Evolutionary conservation across 2,888 invertebrate genomes (phyloP).

Genomic region (Tetheella fluctuosa): DNA sequence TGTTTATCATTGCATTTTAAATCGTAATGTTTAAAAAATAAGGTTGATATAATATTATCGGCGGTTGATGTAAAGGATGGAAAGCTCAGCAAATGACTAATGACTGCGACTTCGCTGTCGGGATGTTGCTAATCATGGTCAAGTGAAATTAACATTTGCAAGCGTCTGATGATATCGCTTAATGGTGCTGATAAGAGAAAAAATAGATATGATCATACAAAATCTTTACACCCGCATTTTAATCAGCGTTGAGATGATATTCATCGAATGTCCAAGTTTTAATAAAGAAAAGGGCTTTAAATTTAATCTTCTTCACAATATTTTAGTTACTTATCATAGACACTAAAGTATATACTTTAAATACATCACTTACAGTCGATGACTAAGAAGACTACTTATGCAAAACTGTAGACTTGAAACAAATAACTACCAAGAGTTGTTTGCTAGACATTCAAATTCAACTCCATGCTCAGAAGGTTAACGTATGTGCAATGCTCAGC

Average conservation of each 20-base stretch:
- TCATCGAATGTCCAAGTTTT: neutral
- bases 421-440: no score
- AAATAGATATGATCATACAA: conserved; percentile 20
- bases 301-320: no score
- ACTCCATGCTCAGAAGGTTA: no score
- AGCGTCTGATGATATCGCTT: conserved; percentile 36
- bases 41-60: neutral
- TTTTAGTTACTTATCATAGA: no score
- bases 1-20: neutral
- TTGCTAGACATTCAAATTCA: no score
- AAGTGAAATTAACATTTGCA: conserved; percentile 47
- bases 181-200: conserved; percentile 22
- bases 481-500: neutral
- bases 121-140: conserved; percentile 58
- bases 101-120: conserved; percentile 43
- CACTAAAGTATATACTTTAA: no score
- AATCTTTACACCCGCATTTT: neutral
- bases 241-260: neutral
- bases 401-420: no score
- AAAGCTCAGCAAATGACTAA: conserved; percentile 56
- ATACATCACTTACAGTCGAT: no score
- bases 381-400: no score
- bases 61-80: conserved; percentile 34
- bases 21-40: neutral
- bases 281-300: neutral